phyloP scores from a whole-genome alignment of 2,113 vertebrate genomes.

The rat (Rattus norvegicus) region DNA sequence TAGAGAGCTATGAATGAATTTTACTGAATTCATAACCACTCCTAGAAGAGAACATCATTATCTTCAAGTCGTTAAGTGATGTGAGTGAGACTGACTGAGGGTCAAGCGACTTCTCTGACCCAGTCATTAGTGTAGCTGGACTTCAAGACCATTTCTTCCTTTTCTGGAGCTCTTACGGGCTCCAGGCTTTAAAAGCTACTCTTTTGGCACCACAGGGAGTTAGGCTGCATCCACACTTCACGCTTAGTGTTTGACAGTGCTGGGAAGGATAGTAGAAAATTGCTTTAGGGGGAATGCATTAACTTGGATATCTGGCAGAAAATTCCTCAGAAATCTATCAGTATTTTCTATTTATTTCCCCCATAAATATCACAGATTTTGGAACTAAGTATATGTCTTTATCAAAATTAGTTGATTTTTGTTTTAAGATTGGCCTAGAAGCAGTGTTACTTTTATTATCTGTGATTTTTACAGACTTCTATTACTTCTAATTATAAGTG shows the following conservation, averaged over 20 bases:
- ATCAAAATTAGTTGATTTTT: slow-evolving; percentile 6
- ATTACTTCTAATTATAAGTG: not conserved
- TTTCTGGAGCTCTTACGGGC: not conserved
- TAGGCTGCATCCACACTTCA: not conserved
- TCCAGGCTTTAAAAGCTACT: not conserved
- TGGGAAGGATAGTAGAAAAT: not conserved
- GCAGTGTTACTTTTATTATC: not conserved
- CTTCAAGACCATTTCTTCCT: not conserved
- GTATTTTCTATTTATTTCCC: not conserved
- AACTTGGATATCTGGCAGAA: not conserved
- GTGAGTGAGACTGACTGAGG: not conserved
- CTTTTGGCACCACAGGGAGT: not conserved
- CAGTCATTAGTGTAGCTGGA: not conserved
- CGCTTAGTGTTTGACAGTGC: not conserved
- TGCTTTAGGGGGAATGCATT: not conserved
- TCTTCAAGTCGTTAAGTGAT: not conserved
- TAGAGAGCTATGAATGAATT: not conserved
- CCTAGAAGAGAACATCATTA: not conserved
- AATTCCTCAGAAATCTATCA: not conserved
- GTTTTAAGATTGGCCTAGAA: not conserved
- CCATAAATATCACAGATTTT: not conserved
- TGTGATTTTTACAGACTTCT: not conserved
- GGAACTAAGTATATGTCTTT: not conserved
- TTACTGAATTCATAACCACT: not conserved
- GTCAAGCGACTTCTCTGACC: not conserved